Conservation (phyloP, 2,888 invertebrate species). For the Sphaerophoria taeniata region DNA sequence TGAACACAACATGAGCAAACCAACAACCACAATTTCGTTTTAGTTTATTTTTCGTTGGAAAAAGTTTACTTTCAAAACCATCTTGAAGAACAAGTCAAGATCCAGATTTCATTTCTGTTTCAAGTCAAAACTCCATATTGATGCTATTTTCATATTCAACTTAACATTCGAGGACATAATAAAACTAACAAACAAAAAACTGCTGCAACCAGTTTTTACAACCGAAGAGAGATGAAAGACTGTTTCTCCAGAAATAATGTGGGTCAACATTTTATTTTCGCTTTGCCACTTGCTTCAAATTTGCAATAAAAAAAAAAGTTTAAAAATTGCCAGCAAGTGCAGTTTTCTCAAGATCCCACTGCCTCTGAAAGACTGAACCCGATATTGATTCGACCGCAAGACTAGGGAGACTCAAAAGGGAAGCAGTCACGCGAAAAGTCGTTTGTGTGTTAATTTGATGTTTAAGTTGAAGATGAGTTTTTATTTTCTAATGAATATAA, state of each 20-base stretch:
- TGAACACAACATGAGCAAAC: constrained; percentile 8
- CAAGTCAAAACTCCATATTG: not conserved
- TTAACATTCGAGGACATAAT: constrained; percentile 18
- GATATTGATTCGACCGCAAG: not conserved
- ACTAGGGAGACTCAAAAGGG: not conserved
- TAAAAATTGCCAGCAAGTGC: constrained; percentile 36
- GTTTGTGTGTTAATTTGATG: constrained; percentile 25
- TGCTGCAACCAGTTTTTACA: constrained; percentile 46
- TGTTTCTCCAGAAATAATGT: constrained; percentile 34
- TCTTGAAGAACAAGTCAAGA: constrained; percentile 5
- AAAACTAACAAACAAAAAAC: constrained; percentile 29
- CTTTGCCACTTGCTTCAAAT: constrained; percentile 4
- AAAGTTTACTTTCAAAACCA: constrained; percentile 53
- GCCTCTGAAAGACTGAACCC: too few species aligned
- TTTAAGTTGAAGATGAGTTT: not conserved
- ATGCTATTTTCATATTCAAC: constrained; percentile 30
- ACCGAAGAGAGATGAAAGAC: constrained; percentile 53
- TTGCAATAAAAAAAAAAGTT: not conserved
- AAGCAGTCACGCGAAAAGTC: constrained; percentile 26
- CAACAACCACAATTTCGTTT: not conserved
- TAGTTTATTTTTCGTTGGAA: constrained; percentile 16
- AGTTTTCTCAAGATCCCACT: constrained; percentile 39
- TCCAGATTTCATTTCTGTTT: constrained; percentile 47
- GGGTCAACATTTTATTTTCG: constrained; percentile 48
- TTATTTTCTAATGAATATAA: not conserved